Conservation (phyloP, 1,140 invertebrate genomes). For the Antheraea pernyi region DNA sequence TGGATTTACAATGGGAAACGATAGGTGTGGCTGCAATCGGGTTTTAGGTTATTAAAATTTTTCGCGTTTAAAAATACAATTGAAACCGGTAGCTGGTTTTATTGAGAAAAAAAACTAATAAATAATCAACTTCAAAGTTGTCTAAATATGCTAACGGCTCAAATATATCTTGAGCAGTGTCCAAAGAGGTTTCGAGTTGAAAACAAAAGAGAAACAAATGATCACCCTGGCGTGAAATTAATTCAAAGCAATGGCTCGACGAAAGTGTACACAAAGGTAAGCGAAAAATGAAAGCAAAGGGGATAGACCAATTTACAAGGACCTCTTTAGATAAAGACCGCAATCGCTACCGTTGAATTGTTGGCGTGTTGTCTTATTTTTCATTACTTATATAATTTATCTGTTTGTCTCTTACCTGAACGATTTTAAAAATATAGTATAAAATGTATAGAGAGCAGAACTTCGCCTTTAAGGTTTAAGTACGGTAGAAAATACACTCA, state of each 20-base stretch:
- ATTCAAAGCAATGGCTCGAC: slow-evolving; percentile 57
- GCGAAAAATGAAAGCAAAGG: slow-evolving; percentile 26
- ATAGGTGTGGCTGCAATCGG: too few species aligned
- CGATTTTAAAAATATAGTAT: slow-evolving; percentile 4
- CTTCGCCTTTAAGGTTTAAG: too few species aligned
- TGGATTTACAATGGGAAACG: too few species aligned
- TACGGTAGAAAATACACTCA: not conserved
- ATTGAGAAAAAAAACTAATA: too few species aligned
- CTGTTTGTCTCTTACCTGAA: not conserved
- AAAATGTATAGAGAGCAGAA: not conserved
- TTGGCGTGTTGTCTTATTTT: slow-evolving; percentile 16
- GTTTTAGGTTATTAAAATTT: too few species aligned
- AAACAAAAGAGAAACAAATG: slow-evolving; percentile 19
- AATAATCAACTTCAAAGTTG: slow-evolving; percentile 56
- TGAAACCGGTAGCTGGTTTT: too few species aligned
- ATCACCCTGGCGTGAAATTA: slow-evolving; percentile 57
- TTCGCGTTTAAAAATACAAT: too few species aligned
- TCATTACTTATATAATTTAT: not conserved
- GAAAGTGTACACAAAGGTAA: slow-evolving; percentile 62
- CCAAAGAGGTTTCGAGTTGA: slow-evolving; percentile 36
- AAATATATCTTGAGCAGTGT: slow-evolving; percentile 51
- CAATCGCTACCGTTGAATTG: slow-evolving; percentile 37
- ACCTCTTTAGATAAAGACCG: slow-evolving; percentile 45
- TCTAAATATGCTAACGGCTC: slow-evolving; percentile 41
- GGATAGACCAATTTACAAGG: slow-evolving; percentile 50